Base-by-base conservation (phyloP, 2,888 invertebrate genomes). In the Carterocephalus palaemon region DNA sequence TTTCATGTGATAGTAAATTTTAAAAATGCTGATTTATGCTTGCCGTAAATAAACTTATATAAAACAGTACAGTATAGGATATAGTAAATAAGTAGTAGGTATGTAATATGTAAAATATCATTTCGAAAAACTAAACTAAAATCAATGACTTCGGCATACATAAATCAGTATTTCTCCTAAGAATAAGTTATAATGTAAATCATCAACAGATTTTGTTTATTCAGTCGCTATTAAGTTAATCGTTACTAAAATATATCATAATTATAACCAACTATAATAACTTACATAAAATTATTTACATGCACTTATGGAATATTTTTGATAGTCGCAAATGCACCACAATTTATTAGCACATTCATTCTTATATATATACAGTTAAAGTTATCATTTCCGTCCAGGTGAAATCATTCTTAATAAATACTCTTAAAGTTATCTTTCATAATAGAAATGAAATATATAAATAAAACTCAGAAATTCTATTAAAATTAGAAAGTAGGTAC, bases 231-330 rank as follows among this genome's bases (percentile, higher is more conserved):
- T 66, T 54, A 64, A 66, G 61, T 68, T n/a, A 68, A 70, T 67
- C 69, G 60, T 66, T 73, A 69, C 64, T 57, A 75, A 81, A 75
- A 67, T 66, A 71, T 66, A 64, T 53, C 59, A 61, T 66, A 62
- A 65, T 66, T 60, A 66, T 69, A 72, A 69, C 61, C 53, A 66
- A 70, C 67, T 73, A 77, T 61, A 54, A 63, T 74, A 79, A 77
- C 80, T 81, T 80, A 83, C 67, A 69, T 54, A 79, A 79, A n/a
- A 77, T 68, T 85, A 83, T 84, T 79, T 85, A 85, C 84, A 85
- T 62, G 64, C 57, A 73, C 65, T 71, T 37, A 41, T 51, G 69
- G 66, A 49, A 45, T 65, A 56, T 75, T 70, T 61, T 52, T 67
- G 63, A 69, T 59, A 77, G 67, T 74, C 69, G 71, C 72, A 76